Base-by-base conservation (phyloP, 2,888 invertebrate species). In the Arge pagana region DNA sequence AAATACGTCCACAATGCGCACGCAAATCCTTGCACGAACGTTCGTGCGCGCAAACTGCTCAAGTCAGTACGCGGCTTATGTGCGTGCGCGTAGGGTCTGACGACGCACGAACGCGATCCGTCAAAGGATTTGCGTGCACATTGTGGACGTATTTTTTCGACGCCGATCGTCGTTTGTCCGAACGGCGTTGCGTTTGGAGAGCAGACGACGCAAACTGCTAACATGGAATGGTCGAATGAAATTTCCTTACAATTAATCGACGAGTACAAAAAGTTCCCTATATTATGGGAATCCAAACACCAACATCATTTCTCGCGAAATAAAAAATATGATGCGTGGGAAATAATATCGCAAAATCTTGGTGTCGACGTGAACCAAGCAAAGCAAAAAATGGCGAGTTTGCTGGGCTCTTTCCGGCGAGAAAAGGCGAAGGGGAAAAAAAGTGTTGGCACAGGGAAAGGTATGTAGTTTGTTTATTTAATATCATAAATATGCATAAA, bases 341-440 rank as follows among this genome's bases (percentile, higher is more conserved):
- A 49, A 24, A 18, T 4, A 19, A 41, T 41, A 33, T 50, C 50
- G 8, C 10, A 16, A 16, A 50, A 50, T 41, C 19, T 53, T 36
- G 40, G 48, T 28, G 41, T 28, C 1, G 35, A 5, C 36, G 36
- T 39, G 21, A 18, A 16, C 3, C 39, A 48, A 40, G 48, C 28
- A 40, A 45, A 31, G 36, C 40, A 42, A 18, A 56, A 59, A 52
- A 54, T 59, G 50, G 39, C 50, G 4, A 58, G 58, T 41, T 30
- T 58, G 24, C 48, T 58, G 3, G 55, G 53, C 11, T 50, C 50
- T 36, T 56, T 55, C 30, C 54, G 60, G 28, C 19, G 54, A 36
- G 54, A 58, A 53, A 58, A 58, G 43, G 30, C 40, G 21, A 58
- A 56, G 50, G 60, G 56, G 28, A 54, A 40, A 36, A 41, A 53